These are phyloP conservation scores for Phrynocephalus vlangalii DNA, from an alignment of 2,797 vertebrate species.

Conservation along the genomic window DNA sequence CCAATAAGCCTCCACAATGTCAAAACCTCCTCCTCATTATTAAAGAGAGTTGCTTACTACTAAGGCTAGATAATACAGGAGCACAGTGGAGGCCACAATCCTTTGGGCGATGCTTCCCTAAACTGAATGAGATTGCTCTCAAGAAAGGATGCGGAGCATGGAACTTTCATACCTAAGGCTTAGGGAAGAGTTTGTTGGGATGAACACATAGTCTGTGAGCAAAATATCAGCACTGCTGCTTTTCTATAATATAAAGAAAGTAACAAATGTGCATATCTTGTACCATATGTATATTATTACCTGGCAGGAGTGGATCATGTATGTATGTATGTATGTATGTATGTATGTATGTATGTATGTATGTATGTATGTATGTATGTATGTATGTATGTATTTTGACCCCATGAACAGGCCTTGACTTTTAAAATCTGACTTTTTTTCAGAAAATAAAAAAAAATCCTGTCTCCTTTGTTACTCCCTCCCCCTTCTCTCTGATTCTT, in stretches of 20 bases:
- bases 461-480: background rate
- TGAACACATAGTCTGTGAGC: background rate
- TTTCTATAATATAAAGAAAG: background rate
- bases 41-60: background rate
- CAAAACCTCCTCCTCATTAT: constrained; percentile 11
- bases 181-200: background rate
- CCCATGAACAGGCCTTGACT: background rate
- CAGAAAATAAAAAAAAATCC: background rate
- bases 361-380: background rate
- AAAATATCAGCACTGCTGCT: background rate
- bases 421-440: background rate
- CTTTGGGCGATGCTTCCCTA: background rate
- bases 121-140: background rate
- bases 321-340: too few species aligned
- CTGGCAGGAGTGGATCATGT: too few species aligned
- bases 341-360: too few species aligned
- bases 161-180: background rate
- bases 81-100: background rate
- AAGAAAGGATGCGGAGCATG: too few species aligned
- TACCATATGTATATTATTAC: too few species aligned
- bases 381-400: background rate
- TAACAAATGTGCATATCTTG: too few species aligned
- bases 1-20: constrained; percentile 7
- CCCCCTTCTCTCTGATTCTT: background rate
- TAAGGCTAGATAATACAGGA: background rate